Conservation (phyloP, 30 jellyfish, hydroid and myxozoan genomes). For the Hydra vulgaris region DNA sequence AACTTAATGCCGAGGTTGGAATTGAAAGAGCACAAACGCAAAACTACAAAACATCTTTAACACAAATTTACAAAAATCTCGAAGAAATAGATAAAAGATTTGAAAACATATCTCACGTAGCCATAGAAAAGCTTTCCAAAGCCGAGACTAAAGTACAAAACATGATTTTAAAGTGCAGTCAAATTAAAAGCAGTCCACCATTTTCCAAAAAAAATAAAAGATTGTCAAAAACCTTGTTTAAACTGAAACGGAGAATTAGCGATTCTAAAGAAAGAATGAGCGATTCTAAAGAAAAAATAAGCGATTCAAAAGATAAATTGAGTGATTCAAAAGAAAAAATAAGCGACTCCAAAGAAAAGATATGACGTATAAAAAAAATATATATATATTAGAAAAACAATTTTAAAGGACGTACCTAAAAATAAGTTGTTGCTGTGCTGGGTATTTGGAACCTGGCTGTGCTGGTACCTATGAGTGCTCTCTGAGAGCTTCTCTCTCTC, state of each 20-base stretch:
- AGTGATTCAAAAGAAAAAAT: constrained; percentile 29
- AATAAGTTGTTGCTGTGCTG: background rate
- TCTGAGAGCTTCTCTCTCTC: too few species aligned
- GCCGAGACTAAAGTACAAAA: constrained; percentile 8
- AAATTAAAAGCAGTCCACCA: constrained; percentile 1
- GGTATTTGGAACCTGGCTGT: background rate
- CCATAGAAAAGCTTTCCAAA: constrained; percentile 6
- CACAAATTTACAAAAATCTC: background rate
- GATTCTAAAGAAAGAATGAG: constrained; percentile 28
- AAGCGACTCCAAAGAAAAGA: background rate
- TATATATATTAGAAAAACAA: too few species aligned
- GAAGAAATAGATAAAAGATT: constrained; percentile 1
- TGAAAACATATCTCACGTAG: constrained; percentile 2
- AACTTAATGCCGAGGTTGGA: constrained; percentile 3
- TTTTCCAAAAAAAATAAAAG: background rate
- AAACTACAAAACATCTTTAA: background rate
- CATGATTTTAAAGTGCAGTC: background rate
- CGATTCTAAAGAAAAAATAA: constrained; percentile 24
- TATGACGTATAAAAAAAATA: background rate
- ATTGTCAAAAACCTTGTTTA: constrained; percentile 6
- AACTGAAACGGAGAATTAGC: constrained; percentile 27
- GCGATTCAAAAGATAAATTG: constrained; percentile 25
- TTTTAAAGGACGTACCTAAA: background rate
- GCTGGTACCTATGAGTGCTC: background rate
- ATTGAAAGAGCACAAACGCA: background rate